These are phyloP conservation scores for Leucopsar rothschildi DNA, from an alignment of 2,113 vertebrate genomes.

Conservation along the genomic window DNA sequence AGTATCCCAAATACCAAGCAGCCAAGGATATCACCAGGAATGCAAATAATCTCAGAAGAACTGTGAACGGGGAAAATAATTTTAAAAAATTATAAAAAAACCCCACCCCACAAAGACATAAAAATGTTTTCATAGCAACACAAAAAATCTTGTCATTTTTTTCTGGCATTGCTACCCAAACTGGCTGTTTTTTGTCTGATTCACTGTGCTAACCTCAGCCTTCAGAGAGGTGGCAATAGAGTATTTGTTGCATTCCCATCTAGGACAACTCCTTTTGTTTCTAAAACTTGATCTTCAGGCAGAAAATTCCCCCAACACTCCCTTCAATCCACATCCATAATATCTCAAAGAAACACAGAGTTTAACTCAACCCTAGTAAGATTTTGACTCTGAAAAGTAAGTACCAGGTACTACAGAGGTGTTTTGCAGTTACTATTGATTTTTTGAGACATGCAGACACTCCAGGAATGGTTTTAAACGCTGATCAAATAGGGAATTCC, in stretches of 20 bases:
- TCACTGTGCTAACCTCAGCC: not conserved
- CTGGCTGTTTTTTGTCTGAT: not conserved
- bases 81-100: not conserved
- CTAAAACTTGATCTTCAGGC: not conserved
- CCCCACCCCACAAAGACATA: not conserved
- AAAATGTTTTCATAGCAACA: not conserved
- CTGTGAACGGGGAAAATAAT: constrained; percentile 6
- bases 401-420: not conserved
- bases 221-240: not conserved
- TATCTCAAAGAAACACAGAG: not conserved
- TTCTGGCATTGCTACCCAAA: not conserved
- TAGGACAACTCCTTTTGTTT: not conserved
- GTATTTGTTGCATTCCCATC: not conserved
- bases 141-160: not conserved
- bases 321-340: not conserved
- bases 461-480: not conserved
- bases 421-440: not conserved
- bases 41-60: not conserved
- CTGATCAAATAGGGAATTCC: not conserved
- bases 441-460: not conserved
- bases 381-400: not conserved
- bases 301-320: not conserved
- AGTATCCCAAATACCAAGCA: constrained; percentile 70
- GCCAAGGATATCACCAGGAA: not conserved
- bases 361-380: not conserved